Percentiles rank a stretch among this genome's conserved stretches.
Conservation (phyloP, 2,888 invertebrate species). For the Epinotia demarniana region DNA sequence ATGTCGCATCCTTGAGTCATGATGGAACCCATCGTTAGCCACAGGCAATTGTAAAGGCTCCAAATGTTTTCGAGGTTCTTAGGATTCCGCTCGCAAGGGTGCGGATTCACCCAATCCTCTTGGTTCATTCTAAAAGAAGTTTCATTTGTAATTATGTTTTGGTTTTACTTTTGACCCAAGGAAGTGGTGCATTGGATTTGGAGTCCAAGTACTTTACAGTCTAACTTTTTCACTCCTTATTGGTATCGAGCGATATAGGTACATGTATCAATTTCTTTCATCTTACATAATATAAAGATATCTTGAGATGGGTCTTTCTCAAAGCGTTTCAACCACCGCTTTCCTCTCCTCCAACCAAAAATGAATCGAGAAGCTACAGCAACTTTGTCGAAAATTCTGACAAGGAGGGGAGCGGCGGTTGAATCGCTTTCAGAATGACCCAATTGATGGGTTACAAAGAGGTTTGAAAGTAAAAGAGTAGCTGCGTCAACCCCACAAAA, state of each 20-base stretch:
- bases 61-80: constrained; percentile 95
- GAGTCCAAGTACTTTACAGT: background rate
- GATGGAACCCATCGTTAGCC: constrained; percentile 96
- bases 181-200: background rate
- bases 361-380: too few relatives aligned
- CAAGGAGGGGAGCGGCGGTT: too few relatives aligned
- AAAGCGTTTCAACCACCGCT: too few relatives aligned
- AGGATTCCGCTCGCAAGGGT: constrained; percentile 93
- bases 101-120: constrained; percentile 96
- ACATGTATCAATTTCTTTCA: background rate
- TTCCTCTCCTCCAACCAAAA: too few relatives aligned
- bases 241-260: background rate
- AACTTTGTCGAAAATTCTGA: too few relatives aligned
- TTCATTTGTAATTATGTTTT: background rate
- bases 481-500: background rate
- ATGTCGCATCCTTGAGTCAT: constrained; percentile 98
- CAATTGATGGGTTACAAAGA: too few relatives aligned
- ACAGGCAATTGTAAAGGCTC: constrained; percentile 93
- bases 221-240: background rate
- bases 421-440: too few relatives aligned
- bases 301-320: too few relatives aligned
- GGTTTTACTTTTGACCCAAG: background rate
- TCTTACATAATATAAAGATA: background rate
- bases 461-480: too few relatives aligned
- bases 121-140: constrained; percentile 89